Percentiles rank a stretch among this genome's conserved stretches.
These are phyloP conservation scores for Daubentonia madagascariensis DNA, from an alignment of 2,113 vertebrate species.

Conservation along the genomic window DNA sequence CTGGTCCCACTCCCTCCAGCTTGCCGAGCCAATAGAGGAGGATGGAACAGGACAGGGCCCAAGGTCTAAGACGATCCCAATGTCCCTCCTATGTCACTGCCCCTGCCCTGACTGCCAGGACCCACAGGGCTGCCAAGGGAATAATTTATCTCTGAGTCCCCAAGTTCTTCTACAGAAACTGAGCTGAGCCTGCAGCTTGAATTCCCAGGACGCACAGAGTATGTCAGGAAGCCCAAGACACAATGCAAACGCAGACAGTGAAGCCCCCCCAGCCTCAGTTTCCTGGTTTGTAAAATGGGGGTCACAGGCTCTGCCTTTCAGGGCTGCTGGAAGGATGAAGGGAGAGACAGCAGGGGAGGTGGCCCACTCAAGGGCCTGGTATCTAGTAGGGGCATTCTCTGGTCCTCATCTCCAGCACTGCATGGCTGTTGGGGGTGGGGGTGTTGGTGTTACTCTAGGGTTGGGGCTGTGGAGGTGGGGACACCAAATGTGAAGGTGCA, in stretches of 20 bases:
- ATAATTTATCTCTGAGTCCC: background rate
- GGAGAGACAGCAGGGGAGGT: background rate
- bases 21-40: background rate
- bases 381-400: background rate
- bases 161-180: fast-evolving
- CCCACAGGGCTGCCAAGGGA: background rate
- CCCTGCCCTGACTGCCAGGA: background rate
- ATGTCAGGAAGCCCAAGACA: background rate
- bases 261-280: background rate
- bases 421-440: background rate
- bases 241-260: background rate
- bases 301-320: background rate
- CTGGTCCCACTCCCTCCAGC: too few species aligned
- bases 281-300: background rate
- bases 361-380: background rate
- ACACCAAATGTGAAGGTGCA: fast-evolving
- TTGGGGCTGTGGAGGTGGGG: background rate
- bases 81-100: background rate
- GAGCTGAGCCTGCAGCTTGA: background rate
- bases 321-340: background rate
- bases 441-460: background rate
- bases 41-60: background rate
- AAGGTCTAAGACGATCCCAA: background rate
- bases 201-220: background rate
- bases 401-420: background rate